These are phyloP conservation scores for Argyresthia albistria DNA, from an alignment of 2,888 invertebrate genomes.

Conservation along the genomic window DNA sequence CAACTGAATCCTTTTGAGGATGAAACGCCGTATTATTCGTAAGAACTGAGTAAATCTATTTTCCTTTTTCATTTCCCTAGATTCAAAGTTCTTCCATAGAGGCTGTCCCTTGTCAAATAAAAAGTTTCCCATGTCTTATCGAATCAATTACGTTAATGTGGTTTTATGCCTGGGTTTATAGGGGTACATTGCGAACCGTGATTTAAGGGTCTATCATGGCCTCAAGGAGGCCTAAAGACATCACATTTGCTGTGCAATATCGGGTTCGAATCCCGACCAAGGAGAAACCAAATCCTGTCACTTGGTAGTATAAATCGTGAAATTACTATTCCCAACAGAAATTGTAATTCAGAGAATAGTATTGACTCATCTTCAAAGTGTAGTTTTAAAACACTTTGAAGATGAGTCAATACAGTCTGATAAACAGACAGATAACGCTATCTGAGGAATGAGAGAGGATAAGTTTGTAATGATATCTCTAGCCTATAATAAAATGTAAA, in stretches of 20 bases:
- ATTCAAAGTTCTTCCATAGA: slow-evolving; percentile 47
- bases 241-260: not conserved
- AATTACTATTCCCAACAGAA: no score
- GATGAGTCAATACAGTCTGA: no score
- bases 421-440: no score
- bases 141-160: slow-evolving; percentile 63
- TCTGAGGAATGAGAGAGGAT: no score
- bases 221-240: not conserved
- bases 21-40: not conserved
- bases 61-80: slow-evolving; percentile 45
- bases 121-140: slow-evolving; percentile 59
- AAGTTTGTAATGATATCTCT: no score
- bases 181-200: not conserved
- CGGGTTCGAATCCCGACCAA: no score
- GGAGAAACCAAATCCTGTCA: not conserved
- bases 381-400: no score
- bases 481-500: not conserved
- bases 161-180: slow-evolving; percentile 1
- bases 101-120: slow-evolving; percentile 60
- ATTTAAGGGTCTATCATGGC: not conserved
- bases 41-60: slow-evolving; percentile 34
- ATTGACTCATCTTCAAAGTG: no score
- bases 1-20: not conserved
- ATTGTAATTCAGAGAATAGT: no score
- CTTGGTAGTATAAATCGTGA: not conserved